Base-by-base conservation (phyloP, 1,140 invertebrate genomes). In the Pogonomyrmex barbatus region DNA sequence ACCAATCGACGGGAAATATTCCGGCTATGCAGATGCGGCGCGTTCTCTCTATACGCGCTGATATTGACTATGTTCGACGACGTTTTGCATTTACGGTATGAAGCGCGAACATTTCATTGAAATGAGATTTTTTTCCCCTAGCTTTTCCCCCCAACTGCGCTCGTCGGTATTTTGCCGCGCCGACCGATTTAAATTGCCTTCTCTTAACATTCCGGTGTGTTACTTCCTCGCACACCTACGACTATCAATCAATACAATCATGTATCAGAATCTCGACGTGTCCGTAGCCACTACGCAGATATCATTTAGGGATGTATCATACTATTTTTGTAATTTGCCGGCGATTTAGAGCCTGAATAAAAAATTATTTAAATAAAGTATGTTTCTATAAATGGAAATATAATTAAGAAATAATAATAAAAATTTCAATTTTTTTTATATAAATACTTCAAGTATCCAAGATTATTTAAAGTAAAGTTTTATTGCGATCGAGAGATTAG, bases 1-100 rank as follows among this genome's bases (percentile, higher is more conserved):
- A 82, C 78, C 58, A 85, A 78, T 71, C 50, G 56, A 14, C 52
- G 52, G 52, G 39, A 75, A 88, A 88, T 88, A 88, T 88, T 82
- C 76, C 42, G 36, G 65, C 36, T 67, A 73, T 75, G 75, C 52
- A 42, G 77, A 75, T 62, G 52, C 67, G 39, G 24, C 36, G n/a
- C 68, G 42, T 82, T 82, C 58, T 14, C n/a, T 14, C n/a, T 63
- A 5, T 42, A 50, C 56, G 54, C 45, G 50, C 50, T 52, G 52
- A 68, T 79, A 52, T 68, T 54, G 77, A 68, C 77, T 68, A 33
- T 33, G 63, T 70, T 58, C 14, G 24, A 47, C 52, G 78, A 70
- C 78, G 39, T 81, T 81, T 30, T 56, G 50, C 65, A 81, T 68
- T 68, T 68, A 45, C 14, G 63, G 36, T 68, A 54, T 68, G 50